Percentiles rank a stretch among this genome's conserved stretches.
Conservation (phyloP, 1,140 invertebrate genomes). For the Camponotus floridanus region DNA sequence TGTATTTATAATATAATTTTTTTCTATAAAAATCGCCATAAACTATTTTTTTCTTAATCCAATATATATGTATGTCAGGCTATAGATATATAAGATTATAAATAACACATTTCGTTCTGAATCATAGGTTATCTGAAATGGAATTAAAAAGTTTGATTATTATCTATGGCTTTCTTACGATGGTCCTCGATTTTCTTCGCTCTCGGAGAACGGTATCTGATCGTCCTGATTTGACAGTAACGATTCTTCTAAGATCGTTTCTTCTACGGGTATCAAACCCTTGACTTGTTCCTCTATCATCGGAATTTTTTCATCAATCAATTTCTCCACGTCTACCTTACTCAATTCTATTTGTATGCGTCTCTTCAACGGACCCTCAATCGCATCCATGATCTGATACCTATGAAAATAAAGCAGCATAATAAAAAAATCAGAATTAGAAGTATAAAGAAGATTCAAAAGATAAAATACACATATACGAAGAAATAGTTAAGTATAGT, state of each 20-base stretch:
- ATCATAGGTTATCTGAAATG: constrained; percentile 25
- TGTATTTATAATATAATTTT: neutral
- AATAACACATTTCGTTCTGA: neutral
- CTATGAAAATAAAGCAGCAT: constrained; percentile 62
- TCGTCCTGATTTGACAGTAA: constrained; percentile 72
- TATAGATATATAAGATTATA: neutral
- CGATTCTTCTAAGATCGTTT: constrained; percentile 77
- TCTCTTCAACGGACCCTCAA: constrained; percentile 91
- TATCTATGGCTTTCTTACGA: constrained; percentile 71
- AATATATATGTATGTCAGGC: no score
- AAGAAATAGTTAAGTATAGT: no score
- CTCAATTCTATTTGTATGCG: constrained; percentile 90
- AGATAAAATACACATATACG: neutral
- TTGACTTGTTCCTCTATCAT: constrained; percentile 88
- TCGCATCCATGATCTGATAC: constrained; percentile 94
- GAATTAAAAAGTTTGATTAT: neutral
- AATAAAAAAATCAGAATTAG: neutral
- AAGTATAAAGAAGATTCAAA: neutral
- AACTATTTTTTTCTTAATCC: no score
- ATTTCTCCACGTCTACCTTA: constrained; percentile 90
- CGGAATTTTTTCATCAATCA: constrained; percentile 89
- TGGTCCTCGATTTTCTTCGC: constrained; percentile 83
- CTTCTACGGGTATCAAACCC: constrained; percentile 75
- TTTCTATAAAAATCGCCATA: neutral
- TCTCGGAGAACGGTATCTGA: constrained; percentile 81